phyloP scores from a whole-genome alignment of 2,797 vertebrate genomes.

The Lagocephalus sceleratus region DNA sequence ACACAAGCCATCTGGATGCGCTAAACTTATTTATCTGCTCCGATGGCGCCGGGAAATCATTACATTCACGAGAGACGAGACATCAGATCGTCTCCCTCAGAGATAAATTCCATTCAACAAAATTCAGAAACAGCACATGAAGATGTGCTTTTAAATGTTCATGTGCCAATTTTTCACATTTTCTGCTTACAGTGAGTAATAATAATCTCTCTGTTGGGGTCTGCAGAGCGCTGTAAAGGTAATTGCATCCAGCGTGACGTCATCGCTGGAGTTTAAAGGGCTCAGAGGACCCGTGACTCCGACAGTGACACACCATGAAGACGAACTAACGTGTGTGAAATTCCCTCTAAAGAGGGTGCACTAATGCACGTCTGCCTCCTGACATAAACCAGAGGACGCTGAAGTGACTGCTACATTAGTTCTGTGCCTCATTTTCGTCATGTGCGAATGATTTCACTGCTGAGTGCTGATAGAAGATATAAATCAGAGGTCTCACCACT shows the following conservation, averaged over 20 bases:
- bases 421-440: background rate
- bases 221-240: constrained; percentile 10
- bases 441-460: background rate
- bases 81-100: too few species aligned
- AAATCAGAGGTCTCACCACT: constrained; percentile 66
- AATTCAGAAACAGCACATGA: too few species aligned
- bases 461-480: background rate
- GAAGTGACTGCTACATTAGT: constrained; percentile 4
- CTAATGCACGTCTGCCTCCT: constrained; percentile 24
- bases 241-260: constrained; percentile 4
- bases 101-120: too few species aligned
- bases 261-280: constrained; percentile 13
- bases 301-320: constrained; percentile 28
- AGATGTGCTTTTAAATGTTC: too few species aligned
- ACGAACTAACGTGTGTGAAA: constrained; percentile 49
- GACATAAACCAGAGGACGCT: constrained; percentile 34
- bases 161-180: background rate
- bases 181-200: background rate
- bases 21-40: background rate
- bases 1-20: background rate
- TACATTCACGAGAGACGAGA: too few species aligned
- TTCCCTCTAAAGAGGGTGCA: constrained; percentile 26
- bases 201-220: constrained; percentile 13
- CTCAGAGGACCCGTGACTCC: constrained; percentile 20
- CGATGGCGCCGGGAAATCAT: too few species aligned